A percentile compares a stretch with the other conserved stretches of the same genome.
Evolutionary conservation across 2,888 invertebrate genomes (phyloP).

Genomic region (Latheticus oryzae): DNA sequence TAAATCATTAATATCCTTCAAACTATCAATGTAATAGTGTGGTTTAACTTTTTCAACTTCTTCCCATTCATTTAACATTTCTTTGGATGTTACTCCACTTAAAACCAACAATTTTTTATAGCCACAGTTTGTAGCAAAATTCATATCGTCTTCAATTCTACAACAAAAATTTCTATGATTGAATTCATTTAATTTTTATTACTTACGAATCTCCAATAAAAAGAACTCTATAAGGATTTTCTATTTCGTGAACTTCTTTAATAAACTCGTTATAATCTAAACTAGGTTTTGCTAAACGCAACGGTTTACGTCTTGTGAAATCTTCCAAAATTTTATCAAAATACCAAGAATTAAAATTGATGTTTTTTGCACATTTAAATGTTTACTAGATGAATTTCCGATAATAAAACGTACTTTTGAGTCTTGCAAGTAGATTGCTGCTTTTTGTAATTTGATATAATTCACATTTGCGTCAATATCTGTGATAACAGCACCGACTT

Average conservation of each 20-base stretch:
- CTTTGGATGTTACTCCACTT: conserved; percentile 67
- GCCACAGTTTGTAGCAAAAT: conserved; percentile 77
- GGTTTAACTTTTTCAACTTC: conserved; percentile 67
- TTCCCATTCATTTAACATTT: conserved; percentile 55
- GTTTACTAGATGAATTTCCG: no score
- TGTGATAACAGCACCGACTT: conserved; percentile 70
- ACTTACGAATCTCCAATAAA: conserved; percentile 87
- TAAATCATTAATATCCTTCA: conserved; percentile 32
- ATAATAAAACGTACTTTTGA: conserved; percentile 68
- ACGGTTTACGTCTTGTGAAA: conserved; percentile 55
- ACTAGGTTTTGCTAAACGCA: conserved; percentile 68
- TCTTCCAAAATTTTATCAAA: conserved; percentile 37
- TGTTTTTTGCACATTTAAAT: no score
- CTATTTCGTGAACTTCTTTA: conserved; percentile 70
- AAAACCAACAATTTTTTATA: conserved; percentile 81
- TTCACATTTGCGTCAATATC: conserved; percentile 69
- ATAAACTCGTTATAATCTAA: conserved; percentile 66
- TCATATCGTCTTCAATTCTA: conserved; percentile 83
- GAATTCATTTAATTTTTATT: not conserved
- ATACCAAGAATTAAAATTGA: no score
- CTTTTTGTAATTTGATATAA: conserved; percentile 67
- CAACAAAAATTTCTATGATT: conserved; percentile 1
- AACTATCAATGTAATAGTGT: conserved; percentile 64
- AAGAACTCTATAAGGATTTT: conserved; percentile 74
- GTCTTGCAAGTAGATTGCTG: conserved; percentile 65